Percentiles rank a stretch among this genome's conserved stretches.
These are phyloP conservation scores for Dolichomitus sp. DNA, from an alignment of 2,888 invertebrate genomes.

Conservation along the genomic window DNA sequence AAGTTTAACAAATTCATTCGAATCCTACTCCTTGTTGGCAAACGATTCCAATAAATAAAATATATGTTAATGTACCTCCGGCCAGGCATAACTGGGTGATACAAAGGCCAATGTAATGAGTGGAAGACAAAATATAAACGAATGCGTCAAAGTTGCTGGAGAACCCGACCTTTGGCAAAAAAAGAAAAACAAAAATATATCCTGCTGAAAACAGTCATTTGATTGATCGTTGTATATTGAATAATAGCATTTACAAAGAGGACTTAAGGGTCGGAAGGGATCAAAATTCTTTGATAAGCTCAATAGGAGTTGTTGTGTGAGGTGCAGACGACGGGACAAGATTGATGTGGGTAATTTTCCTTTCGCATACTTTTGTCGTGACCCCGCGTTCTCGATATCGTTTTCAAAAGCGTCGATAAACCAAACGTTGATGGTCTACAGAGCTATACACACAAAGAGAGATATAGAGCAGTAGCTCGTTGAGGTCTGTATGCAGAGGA, in stretches of 20 bases:
- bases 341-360: constrained; percentile 3
- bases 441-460: not conserved
- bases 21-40: too few relatives aligned
- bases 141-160: not conserved
- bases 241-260: constrained; percentile 9
- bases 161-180: not conserved
- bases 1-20: too few relatives aligned
- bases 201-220: not conserved
- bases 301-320: not conserved
- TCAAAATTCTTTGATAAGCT: not conserved
- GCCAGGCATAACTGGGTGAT: too few relatives aligned
- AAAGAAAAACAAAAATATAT: not conserved
- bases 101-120: not conserved
- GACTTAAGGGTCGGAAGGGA: not conserved
- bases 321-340: not conserved
- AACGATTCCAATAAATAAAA: too few relatives aligned
- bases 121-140: not conserved
- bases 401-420: constrained; percentile 10
- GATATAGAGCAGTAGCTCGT: constrained; percentile 2
- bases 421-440: constrained; percentile 1
- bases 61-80: too few relatives aligned
- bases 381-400: not conserved
- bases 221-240: constrained; percentile 7
- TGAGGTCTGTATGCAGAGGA: constrained; percentile 6
- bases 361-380: constrained; percentile 6